A percentile compares a stretch with the other conserved stretches of the same genome.
Conservation (phyloP, 2,113 vertebrate species). For the Coptodon bakossiorum region DNA sequence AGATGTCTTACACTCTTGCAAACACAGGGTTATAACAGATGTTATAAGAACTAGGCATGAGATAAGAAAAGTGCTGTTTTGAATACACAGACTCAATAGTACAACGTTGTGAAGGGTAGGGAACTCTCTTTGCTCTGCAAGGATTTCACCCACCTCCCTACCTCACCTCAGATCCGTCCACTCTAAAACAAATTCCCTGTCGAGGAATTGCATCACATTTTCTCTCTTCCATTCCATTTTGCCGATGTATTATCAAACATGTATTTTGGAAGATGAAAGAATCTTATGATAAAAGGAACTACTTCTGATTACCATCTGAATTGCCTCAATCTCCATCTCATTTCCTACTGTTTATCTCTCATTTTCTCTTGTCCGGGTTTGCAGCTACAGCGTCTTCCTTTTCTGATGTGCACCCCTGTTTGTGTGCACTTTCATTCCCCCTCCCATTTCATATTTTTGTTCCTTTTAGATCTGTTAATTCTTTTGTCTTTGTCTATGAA, state of each 20-base stretch:
- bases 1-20: neutral
- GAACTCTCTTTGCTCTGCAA: neutral
- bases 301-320: slow-evolving; percentile 46
- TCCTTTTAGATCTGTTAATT: neutral
- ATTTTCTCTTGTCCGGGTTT: slow-evolving; percentile 7
- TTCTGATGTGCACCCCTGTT: neutral
- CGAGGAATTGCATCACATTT: neutral
- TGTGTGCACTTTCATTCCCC: neutral
- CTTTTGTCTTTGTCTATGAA: neutral
- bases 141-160: neutral
- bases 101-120: neutral
- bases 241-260: slow-evolving; percentile 23
- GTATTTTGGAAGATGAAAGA: slow-evolving; percentile 58
- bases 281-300: slow-evolving; percentile 45
- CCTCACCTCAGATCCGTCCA: neutral
- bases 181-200: neutral
- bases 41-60: neutral
- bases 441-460: neutral
- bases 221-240: neutral
- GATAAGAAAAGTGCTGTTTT: neutral
- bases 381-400: neutral
- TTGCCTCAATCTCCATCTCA: slow-evolving; percentile 24
- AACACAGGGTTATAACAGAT: neutral
- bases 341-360: slow-evolving; percentile 30
- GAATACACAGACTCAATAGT: neutral